Conservation (phyloP, 2,888 invertebrate species). For the Drosophila dives region DNA sequence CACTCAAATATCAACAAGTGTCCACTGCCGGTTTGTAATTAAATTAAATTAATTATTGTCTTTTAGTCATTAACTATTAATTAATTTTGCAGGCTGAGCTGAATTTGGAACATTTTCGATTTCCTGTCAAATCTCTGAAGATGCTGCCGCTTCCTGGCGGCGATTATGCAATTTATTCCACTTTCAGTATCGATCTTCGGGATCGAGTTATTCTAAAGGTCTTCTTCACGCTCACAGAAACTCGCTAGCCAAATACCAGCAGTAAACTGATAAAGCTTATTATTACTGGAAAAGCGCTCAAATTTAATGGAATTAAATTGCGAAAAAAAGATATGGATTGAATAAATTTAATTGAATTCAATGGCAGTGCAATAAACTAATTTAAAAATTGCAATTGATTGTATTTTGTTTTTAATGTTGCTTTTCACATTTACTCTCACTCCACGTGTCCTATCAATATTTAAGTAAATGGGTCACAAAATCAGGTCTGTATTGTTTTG, state of each 20-base stretch:
- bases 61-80: neutral
- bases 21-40: conserved; percentile 53
- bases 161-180: conserved; percentile 68
- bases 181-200: conserved; percentile 45
- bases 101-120: conserved; percentile 58
- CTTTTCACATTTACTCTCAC: conserved; percentile 15
- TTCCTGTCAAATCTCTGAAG: conserved; percentile 60
- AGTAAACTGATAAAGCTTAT: neutral
- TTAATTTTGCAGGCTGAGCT: conserved; percentile 45
- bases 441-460: conserved; percentile 17
- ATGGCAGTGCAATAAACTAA: conserved; percentile 68
- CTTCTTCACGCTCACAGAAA: conserved; percentile 63
- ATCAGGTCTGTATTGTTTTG: conserved; percentile 26
- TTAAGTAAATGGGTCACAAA: conserved; percentile 45
- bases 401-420: conserved; percentile 4
- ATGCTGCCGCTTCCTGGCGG: conserved; percentile 65
- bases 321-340: conserved; percentile 30
- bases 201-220: conserved; percentile 56
- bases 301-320: conserved; percentile 24
- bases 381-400: conserved; percentile 42
- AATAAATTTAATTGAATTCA: conserved; percentile 41
- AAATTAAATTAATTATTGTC: neutral
- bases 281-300: neutral
- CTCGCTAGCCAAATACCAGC: conserved; percentile 31
- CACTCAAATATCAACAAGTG: conserved; percentile 58